Base-by-base conservation (phyloP, 2,113 vertebrate species). In the Corvus hawaiiensis region DNA sequence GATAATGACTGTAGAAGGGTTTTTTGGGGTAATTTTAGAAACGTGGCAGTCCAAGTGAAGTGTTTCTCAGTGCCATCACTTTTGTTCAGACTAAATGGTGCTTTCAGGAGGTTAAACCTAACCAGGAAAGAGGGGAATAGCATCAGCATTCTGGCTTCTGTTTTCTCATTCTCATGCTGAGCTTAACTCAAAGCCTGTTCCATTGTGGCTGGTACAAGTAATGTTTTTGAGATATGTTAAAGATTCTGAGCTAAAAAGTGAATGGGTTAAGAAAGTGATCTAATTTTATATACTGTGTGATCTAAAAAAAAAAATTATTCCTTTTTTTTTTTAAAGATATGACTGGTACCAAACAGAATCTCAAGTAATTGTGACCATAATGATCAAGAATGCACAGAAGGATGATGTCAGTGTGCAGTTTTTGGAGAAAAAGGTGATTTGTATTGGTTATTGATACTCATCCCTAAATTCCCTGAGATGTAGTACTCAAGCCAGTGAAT, bases 291-390 rank as follows among this genome's bases (percentile, higher is more conserved):
- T 46, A 5, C 37, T 73, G 9, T 52, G 61, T 41, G 24, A 56
- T 68, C 24, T 44, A 18, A 44, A 80, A 43, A 48, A 44, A 5
- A n/a, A 24, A 10, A n/a, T 48, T 59, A 4, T 76, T 90, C 16
- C 22, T 16, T n/a, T 9, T 87, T 63, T 71, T 91, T 71, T 63
- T 93, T 91, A 98, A 43, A 91, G 99, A 93, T 98, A 98, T 64
- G 99, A 99, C 97, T 99, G 99, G 99, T 99, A 99, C 98, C 99
- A 99, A 98, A 99, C 99, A 95, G 99, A 99, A 93, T 99, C 99
- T 94, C 99, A 99, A 96, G 98, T 99, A 93, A 99, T 99, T 43
- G 96, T 99, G 96, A 99, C 99, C 39, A 97, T 99, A 93, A 99
- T 99, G 99, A 98, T 98, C 76, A 99, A 99, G 97, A 99, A 99